A percentile compares a stretch with the other conserved stretches of the same genome.
phyloP scores from a whole-genome alignment of 53 echinoderm and acorn worm genomes.

The Stichopus horrens region DNA sequence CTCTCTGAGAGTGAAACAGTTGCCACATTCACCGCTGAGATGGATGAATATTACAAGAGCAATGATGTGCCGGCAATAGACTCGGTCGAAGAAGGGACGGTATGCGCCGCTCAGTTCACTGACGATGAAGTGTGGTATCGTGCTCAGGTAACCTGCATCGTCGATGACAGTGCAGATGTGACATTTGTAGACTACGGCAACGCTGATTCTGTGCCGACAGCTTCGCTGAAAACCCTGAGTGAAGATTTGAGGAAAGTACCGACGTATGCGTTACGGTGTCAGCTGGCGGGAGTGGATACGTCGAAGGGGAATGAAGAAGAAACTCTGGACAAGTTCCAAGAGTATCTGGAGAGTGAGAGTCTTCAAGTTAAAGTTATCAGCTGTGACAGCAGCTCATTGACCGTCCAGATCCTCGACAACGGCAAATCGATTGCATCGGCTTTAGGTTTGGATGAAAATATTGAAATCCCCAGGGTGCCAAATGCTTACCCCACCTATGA shows the following conservation, averaged over 20 bases:
- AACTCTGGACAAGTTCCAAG: constrained; percentile 22
- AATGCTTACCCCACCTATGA: neutral
- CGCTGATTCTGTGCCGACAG: constrained; percentile 57
- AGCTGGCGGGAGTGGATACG: constrained; percentile 59
- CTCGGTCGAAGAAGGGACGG: constrained; percentile 48
- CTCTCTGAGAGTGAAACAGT: constrained; percentile 49
- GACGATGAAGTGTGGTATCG: constrained; percentile 90
- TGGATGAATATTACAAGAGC: constrained; percentile 42
- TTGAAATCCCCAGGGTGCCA: neutral
- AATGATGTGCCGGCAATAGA: constrained; percentile 16
- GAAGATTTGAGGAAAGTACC: constrained; percentile 55
- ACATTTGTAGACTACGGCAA: constrained; percentile 92
- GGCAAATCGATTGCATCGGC: constrained; percentile 31
- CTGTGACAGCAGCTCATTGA: neutral
- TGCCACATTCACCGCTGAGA: constrained; percentile 49
- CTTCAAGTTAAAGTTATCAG: neutral
- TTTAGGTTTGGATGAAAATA: constrained; percentile 13
- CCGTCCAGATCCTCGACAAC: constrained; percentile 25
- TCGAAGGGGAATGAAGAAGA: constrained; percentile 18
- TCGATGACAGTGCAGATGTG: constrained; percentile 58
- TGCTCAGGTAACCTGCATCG: constrained; percentile 53
- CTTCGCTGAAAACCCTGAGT: constrained; percentile 57
- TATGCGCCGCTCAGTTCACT: constrained; percentile 81
- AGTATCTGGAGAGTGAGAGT: constrained; percentile 32
- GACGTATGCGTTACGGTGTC: constrained; percentile 66